Evolutionary conservation across 30 jellyfish, hydroid and myxozoan genomes (phyloP).

Genomic region (Catostylus mosaicus): DNA sequence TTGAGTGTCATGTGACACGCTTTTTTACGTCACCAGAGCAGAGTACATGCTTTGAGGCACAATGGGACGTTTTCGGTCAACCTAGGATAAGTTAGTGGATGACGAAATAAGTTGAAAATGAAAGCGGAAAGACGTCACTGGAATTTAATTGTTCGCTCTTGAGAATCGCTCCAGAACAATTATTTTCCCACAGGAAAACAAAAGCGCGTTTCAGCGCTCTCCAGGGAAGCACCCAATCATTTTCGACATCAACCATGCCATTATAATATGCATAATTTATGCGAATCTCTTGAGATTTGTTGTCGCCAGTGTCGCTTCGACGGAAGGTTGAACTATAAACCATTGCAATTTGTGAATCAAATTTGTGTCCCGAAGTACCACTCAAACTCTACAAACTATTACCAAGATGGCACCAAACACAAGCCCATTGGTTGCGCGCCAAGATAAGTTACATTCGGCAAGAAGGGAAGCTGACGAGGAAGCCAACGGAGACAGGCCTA

Average conservation of each 20-base stretch:
- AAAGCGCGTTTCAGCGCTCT: neutral
- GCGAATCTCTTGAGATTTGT: neutral
- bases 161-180: neutral
- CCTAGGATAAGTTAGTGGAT: no score
- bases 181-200: neutral
- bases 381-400: neutral
- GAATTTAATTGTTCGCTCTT: no score
- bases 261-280: neutral
- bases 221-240: neutral
- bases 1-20: no score
- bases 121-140: neutral
- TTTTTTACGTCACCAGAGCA: no score
- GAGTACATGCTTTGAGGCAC: no score
- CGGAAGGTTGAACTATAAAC: no score
- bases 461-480: constrained; percentile 18
- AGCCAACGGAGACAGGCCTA: neutral
- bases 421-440: constrained; percentile 11
- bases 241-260: neutral
- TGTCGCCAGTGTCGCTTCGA: no score
- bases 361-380: no score
- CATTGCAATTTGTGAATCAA: no score
- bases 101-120: neutral
- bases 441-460: neutral
- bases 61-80: no score
- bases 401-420: constrained; percentile 32